Conservation (phyloP, 2,888 invertebrate species). For the Cartodere bifasciata region DNA sequence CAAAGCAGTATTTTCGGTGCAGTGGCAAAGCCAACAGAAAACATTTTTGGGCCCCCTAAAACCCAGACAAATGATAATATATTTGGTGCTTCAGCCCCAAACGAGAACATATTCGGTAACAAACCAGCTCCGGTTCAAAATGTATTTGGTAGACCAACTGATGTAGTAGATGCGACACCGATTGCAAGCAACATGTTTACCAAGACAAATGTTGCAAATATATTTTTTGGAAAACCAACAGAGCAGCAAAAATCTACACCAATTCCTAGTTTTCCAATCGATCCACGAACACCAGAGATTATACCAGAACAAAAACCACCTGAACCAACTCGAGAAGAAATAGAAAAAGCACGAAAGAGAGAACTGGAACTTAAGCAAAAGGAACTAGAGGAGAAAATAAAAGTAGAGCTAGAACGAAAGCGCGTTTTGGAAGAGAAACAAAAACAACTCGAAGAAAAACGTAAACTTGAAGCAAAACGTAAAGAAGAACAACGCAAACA, state of each 20-base stretch:
- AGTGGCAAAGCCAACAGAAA: constrained; percentile 1
- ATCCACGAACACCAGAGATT: not conserved
- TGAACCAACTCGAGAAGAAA: constrained; percentile 18
- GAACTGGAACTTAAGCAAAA: constrained; percentile 14
- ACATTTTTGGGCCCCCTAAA: constrained; percentile 2
- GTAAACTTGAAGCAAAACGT: constrained; percentile 16
- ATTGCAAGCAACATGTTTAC: no score
- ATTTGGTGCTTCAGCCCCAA: no score
- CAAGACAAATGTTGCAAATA: no score
- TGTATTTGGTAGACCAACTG: no score
- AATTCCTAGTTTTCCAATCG: not conserved
- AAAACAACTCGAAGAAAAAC: constrained; percentile 18
- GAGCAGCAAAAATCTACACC: not conserved
- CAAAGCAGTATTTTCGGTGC: not conserved
- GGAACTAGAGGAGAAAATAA: constrained; percentile 12
- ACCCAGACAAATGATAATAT: not conserved
- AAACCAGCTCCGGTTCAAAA: no score
- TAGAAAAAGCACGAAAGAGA: constrained; percentile 14
- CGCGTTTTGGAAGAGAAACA: constrained; percentile 4
- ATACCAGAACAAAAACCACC: constrained; percentile 10
- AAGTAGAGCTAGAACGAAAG: constrained; percentile 13
- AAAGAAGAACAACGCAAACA: constrained; percentile 18
- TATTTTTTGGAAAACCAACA: constrained; percentile 1
- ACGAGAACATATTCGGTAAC: no score
- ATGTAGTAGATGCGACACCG: no score